Evolutionary conservation across 2,113 vertebrate species (phyloP), one percentile per base, ranked within the genome.

Genomic region (Equus quagga): DNA sequence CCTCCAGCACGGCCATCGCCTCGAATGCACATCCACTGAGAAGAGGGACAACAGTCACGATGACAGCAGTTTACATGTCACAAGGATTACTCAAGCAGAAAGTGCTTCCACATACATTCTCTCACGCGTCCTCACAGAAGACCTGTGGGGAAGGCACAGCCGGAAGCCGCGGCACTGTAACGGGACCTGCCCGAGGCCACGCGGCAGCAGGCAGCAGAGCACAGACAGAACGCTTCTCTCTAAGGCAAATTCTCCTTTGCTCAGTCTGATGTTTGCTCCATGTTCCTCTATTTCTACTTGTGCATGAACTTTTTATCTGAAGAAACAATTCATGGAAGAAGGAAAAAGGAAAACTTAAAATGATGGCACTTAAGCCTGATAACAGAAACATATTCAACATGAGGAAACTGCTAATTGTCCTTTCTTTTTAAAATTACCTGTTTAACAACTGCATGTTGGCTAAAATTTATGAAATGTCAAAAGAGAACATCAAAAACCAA

Each of bases 151-250:
- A 23, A 58, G 44, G 73, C 58, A 6, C 0, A 10, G 65, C 73
- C 14, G 19, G 15, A 28, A 62, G 10, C 23, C 54, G 2, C 24
- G 9, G 3, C 33, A 14, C 14, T 0, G 21, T 0, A 46, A 36
- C 13, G 2, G 51, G 51, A 8, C 54, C 28, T 6, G 24, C n/a
- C 62, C 14, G 0, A 11, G 6, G 69, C 51, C 92, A 33, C 9
- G 1, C 0, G 6, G 6, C 12, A 9, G 36, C 1, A 5, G 2
- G 21, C 8, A 1, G 18, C 13, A 6, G 2, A 31, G 36, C 65
- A 2, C 17, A 8, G 73, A 33, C 64, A n/a, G 18, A 15, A 24
- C 18, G 0, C 36, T 4, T 12, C 17, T 23, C n/a, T 12, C 58
- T 9, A 8, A 4, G 49, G 33, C 36, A 0, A 1, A 8, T 1